Conservation (phyloP, 1,140 invertebrate species). For the Lamellibrachia luymesi region DNA sequence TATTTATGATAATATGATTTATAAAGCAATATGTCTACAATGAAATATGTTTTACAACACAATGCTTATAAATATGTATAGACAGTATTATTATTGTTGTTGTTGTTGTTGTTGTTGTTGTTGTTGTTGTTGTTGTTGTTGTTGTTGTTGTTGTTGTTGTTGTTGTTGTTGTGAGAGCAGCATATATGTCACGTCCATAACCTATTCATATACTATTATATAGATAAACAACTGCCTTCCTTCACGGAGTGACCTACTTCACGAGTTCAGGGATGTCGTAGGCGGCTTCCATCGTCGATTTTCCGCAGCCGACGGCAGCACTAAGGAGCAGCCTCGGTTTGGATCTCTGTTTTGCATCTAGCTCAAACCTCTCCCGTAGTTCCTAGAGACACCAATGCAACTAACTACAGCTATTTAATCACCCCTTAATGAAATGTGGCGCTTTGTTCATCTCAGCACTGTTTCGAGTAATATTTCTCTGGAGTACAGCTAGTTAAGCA, state of each 20-base stretch:
- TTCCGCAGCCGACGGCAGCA: constrained; percentile 32
- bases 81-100: not conserved
- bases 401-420: too few relatives aligned
- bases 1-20: not conserved
- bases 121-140: too few relatives aligned
- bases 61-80: not conserved
- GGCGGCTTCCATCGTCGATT: constrained; percentile 51
- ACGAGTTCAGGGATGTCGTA: constrained; percentile 72
- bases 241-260: not conserved
- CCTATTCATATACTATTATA: not conserved
- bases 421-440: too few relatives aligned
- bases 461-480: too few relatives aligned
- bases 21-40: too few relatives aligned
- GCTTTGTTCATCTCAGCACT: too few relatives aligned
- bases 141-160: too few relatives aligned
- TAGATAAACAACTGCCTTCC: not conserved
- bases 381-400: not conserved
- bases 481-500: too few relatives aligned
- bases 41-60: not conserved
- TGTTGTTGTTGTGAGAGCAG: too few relatives aligned
- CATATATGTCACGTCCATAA: too few relatives aligned
- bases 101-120: too few relatives aligned
- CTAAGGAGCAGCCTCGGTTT: constrained; percentile 27
- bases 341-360: not conserved
- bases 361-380: not conserved